phyloP scores from a whole-genome alignment of 1,140 invertebrate species.

The Calliphora vicina region DNA sequence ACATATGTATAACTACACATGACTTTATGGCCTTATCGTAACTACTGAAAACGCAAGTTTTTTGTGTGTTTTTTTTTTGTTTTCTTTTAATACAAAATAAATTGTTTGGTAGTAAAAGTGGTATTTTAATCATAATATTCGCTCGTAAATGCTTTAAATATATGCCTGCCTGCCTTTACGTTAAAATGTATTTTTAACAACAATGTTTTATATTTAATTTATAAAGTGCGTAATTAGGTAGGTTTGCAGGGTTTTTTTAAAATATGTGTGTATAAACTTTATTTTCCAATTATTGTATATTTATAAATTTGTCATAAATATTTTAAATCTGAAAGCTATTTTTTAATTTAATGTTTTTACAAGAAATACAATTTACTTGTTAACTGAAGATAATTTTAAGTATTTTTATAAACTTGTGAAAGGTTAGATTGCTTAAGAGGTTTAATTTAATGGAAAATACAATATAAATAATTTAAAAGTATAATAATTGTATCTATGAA shows the following conservation, averaged over 20 bases:
- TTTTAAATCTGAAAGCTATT: neutral
- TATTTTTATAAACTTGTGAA: neutral
- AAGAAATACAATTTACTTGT: neutral
- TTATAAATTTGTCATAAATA: conserved; percentile 4
- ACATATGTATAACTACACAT: neutral
- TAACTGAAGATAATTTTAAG: neutral
- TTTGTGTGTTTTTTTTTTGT: neutral
- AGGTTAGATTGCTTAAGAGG: neutral
- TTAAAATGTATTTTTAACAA: too few species aligned
- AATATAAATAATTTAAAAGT: neutral
- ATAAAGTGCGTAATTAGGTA: conserved; percentile 8
- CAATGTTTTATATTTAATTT: neutral
- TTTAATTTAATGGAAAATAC: neutral
- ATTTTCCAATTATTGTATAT: conserved; percentile 8
- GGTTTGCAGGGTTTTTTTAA: neutral
- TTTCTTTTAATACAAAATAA: neutral
- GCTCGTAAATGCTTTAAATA: neutral
- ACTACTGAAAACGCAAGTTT: conserved; percentile 9
- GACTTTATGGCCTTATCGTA: neutral
- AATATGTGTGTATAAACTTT: neutral
- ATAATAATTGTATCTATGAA: neutral
- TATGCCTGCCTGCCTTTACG: neutral
- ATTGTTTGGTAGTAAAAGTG: neutral
- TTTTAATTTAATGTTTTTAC: neutral
- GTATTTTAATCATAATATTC: neutral